Evolutionary conservation across 2,113 vertebrate species (phyloP), one percentile per base, ranked within the genome.

Genomic region (Daphoenositta chrysoptera): DNA sequence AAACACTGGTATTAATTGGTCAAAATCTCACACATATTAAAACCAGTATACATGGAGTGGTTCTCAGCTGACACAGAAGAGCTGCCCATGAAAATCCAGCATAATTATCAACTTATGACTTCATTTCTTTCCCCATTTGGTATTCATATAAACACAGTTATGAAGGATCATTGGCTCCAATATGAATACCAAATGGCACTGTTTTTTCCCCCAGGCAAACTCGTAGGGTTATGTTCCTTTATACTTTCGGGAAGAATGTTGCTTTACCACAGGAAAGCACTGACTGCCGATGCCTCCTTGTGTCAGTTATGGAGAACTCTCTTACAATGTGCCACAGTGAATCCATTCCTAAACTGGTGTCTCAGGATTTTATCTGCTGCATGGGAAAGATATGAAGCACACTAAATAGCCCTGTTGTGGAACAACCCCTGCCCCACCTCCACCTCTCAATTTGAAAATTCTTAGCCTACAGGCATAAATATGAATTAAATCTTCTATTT

Each of bases 141-240:
- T 68, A 39, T 65, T 70, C 39, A 35, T 39, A 30, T 47, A 61
- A 89, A 48, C 5, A 33, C 27, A 71, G 17, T 14, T 58, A 26
- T 10, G 33, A 31, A 78, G 39, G 71, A 83, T 48, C 18, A 15
- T 21, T 73, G 33, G 8, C 50, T 77, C 27, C 33, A 30, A 23
- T 63, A 35, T 4, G 33, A 73, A 56, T 63, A 70, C 11, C 13
- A 80, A 90, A 81, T 35, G 4, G 4, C 18, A 27, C 12, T 22
- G 45, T 13, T 33, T 47, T 15, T 7, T 0, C 0, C 6, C 6
- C 7, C 8, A 45, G 15, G 31, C 17, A 37, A 44, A 37, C 6
- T 5, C 15, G n/a, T 37, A 63, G 15, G 8, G 3, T 86, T 85
- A 28, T 3, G 1, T 63, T 83, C 12, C 80, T 86, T 83, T 60